Percentiles rank a stretch among this genome's conserved stretches.
These are phyloP conservation scores for Exephanes ischioxanthus DNA, from an alignment of 2,888 invertebrate genomes.

Conservation along the genomic window DNA sequence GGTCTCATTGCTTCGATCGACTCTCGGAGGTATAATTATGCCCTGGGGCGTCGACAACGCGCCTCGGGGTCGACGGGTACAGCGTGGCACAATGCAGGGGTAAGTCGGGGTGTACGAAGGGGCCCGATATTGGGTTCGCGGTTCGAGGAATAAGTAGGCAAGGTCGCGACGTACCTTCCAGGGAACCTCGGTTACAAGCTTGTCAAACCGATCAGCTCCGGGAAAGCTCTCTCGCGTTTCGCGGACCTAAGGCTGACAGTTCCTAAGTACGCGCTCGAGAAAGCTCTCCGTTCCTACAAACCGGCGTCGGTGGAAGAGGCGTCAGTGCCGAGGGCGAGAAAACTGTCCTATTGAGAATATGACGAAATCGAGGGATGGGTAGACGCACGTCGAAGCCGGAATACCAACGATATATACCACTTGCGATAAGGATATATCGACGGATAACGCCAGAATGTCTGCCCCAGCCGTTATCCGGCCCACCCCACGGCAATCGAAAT, in stretches of 20 bases:
- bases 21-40: too few relatives aligned
- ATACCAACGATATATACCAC: neutral
- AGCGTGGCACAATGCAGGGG: neutral
- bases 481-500: neutral
- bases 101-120: neutral
- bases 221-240: constrained; percentile 28
- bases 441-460: neutral
- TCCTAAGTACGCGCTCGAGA: constrained; percentile 53
- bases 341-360: constrained; percentile 24
- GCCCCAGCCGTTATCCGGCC: neutral
- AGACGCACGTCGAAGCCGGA: neutral
- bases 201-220: constrained; percentile 54
- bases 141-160: neutral
- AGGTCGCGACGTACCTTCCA: neutral
- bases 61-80: too few relatives aligned
- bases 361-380: constrained; percentile 26
- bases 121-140: neutral
- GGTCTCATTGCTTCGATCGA: too few relatives aligned
- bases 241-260: constrained; percentile 53
- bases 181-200: constrained; percentile 51
- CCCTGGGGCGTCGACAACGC: too few relatives aligned
- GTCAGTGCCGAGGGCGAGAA: constrained; percentile 18
- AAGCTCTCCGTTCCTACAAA: constrained; percentile 25
- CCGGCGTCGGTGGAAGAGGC: neutral
- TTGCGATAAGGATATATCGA: neutral